A percentile compares a stretch with the other conserved stretches of the same genome.
These are phyloP conservation scores for Syngnathoides biaculeatus DNA, from an alignment of 2,113 vertebrate genomes.

Conservation along the genomic window DNA sequence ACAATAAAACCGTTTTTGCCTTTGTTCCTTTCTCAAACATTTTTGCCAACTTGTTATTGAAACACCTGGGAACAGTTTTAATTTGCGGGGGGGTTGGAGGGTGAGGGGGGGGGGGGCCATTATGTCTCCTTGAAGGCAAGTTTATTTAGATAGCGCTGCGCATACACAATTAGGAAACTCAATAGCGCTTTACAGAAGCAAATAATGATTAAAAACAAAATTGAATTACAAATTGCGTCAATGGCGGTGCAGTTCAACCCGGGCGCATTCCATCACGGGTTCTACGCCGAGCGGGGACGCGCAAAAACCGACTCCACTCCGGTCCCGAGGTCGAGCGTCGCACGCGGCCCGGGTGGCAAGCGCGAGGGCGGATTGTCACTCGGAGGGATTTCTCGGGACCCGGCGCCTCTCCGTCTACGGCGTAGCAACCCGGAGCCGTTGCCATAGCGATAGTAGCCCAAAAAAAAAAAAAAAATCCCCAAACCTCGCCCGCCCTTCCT, in stretches of 20 bases:
- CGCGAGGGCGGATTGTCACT: neutral
- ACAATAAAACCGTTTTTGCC: too few species aligned
- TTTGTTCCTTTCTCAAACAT: too few species aligned
- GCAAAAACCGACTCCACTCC: neutral
- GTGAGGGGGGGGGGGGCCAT: too few species aligned
- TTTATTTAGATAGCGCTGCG: neutral
- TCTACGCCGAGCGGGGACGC: neutral
- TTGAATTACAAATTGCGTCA: neutral
- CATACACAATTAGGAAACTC: neutral
- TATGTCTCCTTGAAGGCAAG: neutral
- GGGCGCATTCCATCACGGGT: neutral
- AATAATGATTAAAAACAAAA: neutral
- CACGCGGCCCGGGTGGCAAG: neutral
- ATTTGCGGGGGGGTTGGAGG: too few species aligned
- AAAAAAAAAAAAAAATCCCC: slow-evolving; percentile 1
- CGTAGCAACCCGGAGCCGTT: slow-evolving; percentile 45
- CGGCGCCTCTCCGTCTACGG: slow-evolving; percentile 8
- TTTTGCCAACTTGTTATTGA: too few species aligned
- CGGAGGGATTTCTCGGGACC: slow-evolving; percentile 7
- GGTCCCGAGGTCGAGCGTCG: neutral
- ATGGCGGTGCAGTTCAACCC: neutral
- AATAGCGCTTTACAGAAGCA: neutral
- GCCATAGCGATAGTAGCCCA: slow-evolving; percentile 48
- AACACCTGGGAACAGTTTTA: too few species aligned
- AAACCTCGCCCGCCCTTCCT: neutral